These are phyloP conservation scores for Tinea pellionella DNA, from an alignment of 2,888 invertebrate genomes.

Conservation along the genomic window DNA sequence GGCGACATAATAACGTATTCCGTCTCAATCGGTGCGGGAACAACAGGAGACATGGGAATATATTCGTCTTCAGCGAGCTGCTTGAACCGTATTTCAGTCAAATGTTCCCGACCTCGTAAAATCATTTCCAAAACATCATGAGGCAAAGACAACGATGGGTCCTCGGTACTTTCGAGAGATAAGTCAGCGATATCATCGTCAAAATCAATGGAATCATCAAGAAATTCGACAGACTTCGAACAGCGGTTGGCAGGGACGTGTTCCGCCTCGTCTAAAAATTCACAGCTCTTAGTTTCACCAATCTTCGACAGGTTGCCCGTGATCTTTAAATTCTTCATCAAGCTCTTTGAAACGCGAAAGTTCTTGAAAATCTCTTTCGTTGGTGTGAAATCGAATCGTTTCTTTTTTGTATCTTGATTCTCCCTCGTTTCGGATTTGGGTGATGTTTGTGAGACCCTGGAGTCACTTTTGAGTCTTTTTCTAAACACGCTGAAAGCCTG, in stretches of 20 bases:
- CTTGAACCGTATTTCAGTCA: slow-evolving; percentile 32
- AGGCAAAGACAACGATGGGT: slow-evolving; percentile 39
- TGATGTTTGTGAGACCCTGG: slow-evolving; percentile 45
- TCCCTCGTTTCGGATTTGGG: slow-evolving; percentile 40
- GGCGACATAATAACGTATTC: slow-evolving; percentile 61
- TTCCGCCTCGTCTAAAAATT: slow-evolving; percentile 44
- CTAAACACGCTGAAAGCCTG: slow-evolving; percentile 45
- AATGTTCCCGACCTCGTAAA: slow-evolving; percentile 34
- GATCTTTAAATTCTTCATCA: slow-evolving; percentile 47
- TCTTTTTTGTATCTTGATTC: slow-evolving; percentile 50
- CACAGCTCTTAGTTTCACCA: slow-evolving; percentile 58
- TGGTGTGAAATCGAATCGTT: slow-evolving; percentile 61
- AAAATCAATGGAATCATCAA: slow-evolving; percentile 44
- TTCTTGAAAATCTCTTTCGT: slow-evolving; percentile 58
- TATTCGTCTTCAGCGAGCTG: slow-evolving; percentile 40
- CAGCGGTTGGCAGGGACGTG: slow-evolving; percentile 37
- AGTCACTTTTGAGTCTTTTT: slow-evolving; percentile 64
- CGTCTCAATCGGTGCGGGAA: slow-evolving; percentile 33
- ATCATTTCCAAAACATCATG: slow-evolving; percentile 53
- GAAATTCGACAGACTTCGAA: slow-evolving; percentile 53
- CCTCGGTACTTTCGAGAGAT: slow-evolving; percentile 41
- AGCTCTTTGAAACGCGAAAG: slow-evolving; percentile 46
- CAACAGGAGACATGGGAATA: slow-evolving; percentile 52
- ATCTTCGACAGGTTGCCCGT: slow-evolving; percentile 31
- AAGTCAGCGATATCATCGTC: slow-evolving; percentile 34